Evolutionary conservation across 2,797 vertebrate genomes (phyloP).

Genomic region (Rhyacichthys aspro): DNA sequence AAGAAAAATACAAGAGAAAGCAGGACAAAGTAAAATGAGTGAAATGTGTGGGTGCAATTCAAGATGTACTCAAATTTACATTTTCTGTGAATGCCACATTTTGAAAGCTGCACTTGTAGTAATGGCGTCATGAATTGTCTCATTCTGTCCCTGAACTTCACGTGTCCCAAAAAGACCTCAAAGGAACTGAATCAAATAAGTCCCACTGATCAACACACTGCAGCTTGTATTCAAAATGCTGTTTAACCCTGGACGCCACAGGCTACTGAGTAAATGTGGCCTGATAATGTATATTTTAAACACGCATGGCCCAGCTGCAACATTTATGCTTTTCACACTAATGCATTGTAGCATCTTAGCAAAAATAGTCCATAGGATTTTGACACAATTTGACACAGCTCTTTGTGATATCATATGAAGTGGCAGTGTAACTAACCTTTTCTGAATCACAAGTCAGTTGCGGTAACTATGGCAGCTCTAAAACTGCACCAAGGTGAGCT

Average conservation of each 20-base stretch:
- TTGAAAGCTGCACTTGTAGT: constrained; percentile 10
- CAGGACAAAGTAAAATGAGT: no score
- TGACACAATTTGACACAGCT: background rate
- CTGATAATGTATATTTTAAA: constrained; percentile 2
- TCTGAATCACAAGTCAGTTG: background rate
- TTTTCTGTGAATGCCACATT: no score
- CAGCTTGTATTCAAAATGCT: constrained; percentile 21
- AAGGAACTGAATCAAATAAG: constrained; percentile 58
- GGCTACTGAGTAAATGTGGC: background rate
- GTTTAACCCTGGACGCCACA: constrained; percentile 21
- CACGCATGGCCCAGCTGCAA: background rate
- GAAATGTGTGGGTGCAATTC: no score
- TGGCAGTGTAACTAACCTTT: background rate
- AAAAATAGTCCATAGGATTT: constrained; percentile 14
- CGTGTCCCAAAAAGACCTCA: constrained; percentile 39
- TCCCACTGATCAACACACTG: constrained; percentile 32
- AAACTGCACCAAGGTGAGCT: constrained; percentile 56
- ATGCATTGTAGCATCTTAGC: background rate
- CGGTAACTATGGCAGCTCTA: constrained; percentile 12
- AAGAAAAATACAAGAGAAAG: no score
- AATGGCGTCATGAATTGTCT: constrained; percentile 14
- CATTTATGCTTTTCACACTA: background rate
- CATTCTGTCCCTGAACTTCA: constrained; percentile 25
- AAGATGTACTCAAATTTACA: no score
- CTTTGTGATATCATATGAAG: constrained; percentile 1